phyloP scores from a whole-genome alignment of 2,113 vertebrate species.

The Uria lomvia region DNA sequence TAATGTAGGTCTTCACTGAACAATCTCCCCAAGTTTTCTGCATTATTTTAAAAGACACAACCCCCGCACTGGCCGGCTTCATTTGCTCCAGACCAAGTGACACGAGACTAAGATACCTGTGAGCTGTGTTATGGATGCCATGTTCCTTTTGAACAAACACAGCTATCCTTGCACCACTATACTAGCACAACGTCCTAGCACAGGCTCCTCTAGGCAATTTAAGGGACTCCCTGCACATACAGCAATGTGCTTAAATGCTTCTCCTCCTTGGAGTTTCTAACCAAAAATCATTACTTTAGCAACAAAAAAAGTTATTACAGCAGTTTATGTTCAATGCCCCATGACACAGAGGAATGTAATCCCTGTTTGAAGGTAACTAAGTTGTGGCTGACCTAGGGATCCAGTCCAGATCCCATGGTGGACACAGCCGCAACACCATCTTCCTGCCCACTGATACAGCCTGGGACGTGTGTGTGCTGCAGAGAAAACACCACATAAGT shows the following conservation, averaged over 20 bases:
- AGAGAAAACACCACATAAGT: neutral
- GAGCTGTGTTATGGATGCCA: accelerated
- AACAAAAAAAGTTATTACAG: neutral
- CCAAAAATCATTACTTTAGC: neutral
- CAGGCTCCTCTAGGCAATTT: neutral
- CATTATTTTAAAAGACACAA: neutral
- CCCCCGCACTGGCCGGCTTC: neutral
- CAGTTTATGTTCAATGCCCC: neutral
- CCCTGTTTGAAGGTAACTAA: neutral
- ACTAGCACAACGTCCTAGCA: neutral
- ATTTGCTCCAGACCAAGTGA: neutral
- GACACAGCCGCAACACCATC: neutral
- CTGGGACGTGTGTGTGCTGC: neutral
- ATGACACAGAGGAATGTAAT: neutral
- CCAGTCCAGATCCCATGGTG: neutral
- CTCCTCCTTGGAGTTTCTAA: neutral
- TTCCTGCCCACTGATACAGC: neutral
- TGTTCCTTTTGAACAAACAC: neutral
- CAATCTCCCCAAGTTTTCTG: neutral
- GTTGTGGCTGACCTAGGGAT: neutral
- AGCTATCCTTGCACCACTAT: neutral
- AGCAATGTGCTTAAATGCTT: neutral
- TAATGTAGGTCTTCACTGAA: neutral
- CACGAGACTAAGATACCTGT: neutral
- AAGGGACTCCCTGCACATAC: neutral